These are phyloP conservation scores for Dichetophora obliterata DNA, from an alignment of 2,888 invertebrate genomes.

Conservation along the genomic window DNA sequence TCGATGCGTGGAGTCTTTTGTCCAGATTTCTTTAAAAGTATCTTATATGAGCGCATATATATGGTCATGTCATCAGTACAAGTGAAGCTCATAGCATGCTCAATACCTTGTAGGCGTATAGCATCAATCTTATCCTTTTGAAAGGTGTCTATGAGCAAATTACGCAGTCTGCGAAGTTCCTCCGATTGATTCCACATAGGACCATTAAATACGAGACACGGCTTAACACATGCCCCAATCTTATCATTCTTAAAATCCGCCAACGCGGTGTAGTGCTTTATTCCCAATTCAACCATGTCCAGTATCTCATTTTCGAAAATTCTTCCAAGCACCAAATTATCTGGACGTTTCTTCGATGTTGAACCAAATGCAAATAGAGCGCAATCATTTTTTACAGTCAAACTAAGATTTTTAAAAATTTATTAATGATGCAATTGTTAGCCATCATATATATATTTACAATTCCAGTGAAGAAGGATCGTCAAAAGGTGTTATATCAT, in stretches of 20 bases:
- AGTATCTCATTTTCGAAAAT: constrained; percentile 90
- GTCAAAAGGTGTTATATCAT: constrained; percentile 94
- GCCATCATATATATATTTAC: constrained; percentile 74
- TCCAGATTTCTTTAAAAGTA: constrained; percentile 91
- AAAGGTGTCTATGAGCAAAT: constrained; percentile 92
- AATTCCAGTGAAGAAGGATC: constrained; percentile 85
- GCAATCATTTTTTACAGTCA: constrained; percentile 86
- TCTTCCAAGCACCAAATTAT: constrained; percentile 91
- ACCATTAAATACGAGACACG: constrained; percentile 92
- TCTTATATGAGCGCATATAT: constrained; percentile 83
- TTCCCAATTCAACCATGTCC: constrained; percentile 96
- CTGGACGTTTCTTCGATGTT: constrained; percentile 94
- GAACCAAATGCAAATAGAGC: constrained; percentile 92
- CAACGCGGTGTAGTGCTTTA: constrained; percentile 85
- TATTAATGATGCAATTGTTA: background rate
- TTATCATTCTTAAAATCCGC: constrained; percentile 84
- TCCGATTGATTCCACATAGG: constrained; percentile 88
- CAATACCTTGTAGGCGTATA: constrained; percentile 91
- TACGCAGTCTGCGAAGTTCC: constrained; percentile 87
- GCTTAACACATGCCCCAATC: constrained; percentile 86
- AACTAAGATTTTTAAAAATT: constrained; percentile 63
- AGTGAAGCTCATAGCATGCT: constrained; percentile 93
- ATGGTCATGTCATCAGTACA: constrained; percentile 83
- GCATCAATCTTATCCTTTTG: constrained; percentile 75
- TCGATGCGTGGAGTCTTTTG: constrained; percentile 90